Evolutionary conservation across 2,797 vertebrate genomes (phyloP).

Genomic region (Enteromius anoplus): DNA sequence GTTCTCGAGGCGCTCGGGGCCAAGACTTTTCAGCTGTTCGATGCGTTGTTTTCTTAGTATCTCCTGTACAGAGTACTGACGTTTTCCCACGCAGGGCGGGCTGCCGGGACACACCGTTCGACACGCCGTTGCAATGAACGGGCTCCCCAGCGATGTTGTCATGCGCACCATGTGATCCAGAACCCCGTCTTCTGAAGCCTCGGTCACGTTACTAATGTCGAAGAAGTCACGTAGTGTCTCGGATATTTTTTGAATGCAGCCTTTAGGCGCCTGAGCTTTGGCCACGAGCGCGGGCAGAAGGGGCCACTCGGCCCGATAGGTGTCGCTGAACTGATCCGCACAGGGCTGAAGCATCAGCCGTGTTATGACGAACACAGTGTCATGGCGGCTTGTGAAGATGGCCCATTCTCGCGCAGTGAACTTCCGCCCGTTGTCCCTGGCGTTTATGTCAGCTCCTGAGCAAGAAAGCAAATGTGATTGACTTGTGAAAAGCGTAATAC

Average conservation of each 20-base stretch:
- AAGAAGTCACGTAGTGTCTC: slow-evolving; percentile 81
- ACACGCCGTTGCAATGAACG: slow-evolving; percentile 84
- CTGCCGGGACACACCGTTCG: slow-evolving; percentile 88
- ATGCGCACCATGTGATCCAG: slow-evolving; percentile 93
- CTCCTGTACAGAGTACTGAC: slow-evolving; percentile 86
- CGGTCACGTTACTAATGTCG: slow-evolving; percentile 76
- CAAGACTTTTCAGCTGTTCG: slow-evolving; percentile 70
- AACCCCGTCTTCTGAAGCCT: slow-evolving; percentile 85
- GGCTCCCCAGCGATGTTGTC: slow-evolving; percentile 88
- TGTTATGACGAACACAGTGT: slow-evolving; percentile 84
- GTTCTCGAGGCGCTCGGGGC: slow-evolving; percentile 69
- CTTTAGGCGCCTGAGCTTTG: slow-evolving; percentile 84
- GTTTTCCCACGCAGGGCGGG: slow-evolving; percentile 87
- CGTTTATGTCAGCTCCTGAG: slow-evolving; percentile 86
- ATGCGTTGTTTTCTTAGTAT: slow-evolving; percentile 80
- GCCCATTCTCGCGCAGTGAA: slow-evolving; percentile 92
- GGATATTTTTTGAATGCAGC: slow-evolving; percentile 83
- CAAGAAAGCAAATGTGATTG: not conserved
- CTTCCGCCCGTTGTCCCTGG: slow-evolving; percentile 83
- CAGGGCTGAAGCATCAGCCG: slow-evolving; percentile 85
- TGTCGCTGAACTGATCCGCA: slow-evolving; percentile 81
- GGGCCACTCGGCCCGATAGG: slow-evolving; percentile 87
- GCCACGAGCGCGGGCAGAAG: slow-evolving; percentile 77
- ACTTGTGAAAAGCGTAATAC: not conserved
- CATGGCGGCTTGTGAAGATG: slow-evolving; percentile 86